These are phyloP conservation scores for Euplexia lucipara DNA, from an alignment of 2,888 invertebrate genomes.

Conservation along the genomic window DNA sequence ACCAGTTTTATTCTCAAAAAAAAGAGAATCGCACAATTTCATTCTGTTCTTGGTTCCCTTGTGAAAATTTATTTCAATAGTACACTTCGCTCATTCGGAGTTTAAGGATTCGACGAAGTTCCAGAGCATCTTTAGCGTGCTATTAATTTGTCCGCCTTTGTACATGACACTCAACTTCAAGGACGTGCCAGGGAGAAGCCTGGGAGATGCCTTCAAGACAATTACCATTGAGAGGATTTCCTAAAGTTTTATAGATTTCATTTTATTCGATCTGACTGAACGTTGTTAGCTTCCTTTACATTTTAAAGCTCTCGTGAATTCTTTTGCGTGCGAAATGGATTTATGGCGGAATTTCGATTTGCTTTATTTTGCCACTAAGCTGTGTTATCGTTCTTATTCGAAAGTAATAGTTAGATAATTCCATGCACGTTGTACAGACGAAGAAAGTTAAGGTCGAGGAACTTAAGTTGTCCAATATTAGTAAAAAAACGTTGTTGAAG, in stretches of 20 bases:
- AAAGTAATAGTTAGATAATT: slow-evolving; percentile 10
- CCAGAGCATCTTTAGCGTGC: slow-evolving; percentile 73
- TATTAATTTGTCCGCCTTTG: slow-evolving; percentile 73
- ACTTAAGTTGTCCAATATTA: no score
- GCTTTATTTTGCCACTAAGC: slow-evolving; percentile 53
- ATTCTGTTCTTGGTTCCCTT: slow-evolving; percentile 78
- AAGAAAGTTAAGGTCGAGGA: no score
- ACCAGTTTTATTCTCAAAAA: slow-evolving; percentile 78
- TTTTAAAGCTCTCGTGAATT: slow-evolving; percentile 63
- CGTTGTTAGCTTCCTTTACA: slow-evolving; percentile 63
- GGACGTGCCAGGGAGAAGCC: slow-evolving; percentile 67
- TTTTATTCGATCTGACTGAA: slow-evolving; percentile 66
- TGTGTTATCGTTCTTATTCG: slow-evolving; percentile 31
- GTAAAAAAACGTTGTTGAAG: no score
- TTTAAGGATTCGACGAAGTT: slow-evolving; percentile 72
- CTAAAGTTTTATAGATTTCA: slow-evolving; percentile 68
- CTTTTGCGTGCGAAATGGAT: slow-evolving; percentile 60
- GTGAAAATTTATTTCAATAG: slow-evolving; percentile 82
- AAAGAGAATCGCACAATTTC: slow-evolving; percentile 77
- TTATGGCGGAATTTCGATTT: slow-evolving; percentile 61
- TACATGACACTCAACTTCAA: slow-evolving; percentile 64
- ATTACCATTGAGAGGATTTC: slow-evolving; percentile 69
- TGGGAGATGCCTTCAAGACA: slow-evolving; percentile 65
- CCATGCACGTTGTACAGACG: not conserved
- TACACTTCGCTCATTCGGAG: slow-evolving; percentile 68